Conservation (phyloP, 2,113 vertebrate genomes). For the Microtus montanus region DNA sequence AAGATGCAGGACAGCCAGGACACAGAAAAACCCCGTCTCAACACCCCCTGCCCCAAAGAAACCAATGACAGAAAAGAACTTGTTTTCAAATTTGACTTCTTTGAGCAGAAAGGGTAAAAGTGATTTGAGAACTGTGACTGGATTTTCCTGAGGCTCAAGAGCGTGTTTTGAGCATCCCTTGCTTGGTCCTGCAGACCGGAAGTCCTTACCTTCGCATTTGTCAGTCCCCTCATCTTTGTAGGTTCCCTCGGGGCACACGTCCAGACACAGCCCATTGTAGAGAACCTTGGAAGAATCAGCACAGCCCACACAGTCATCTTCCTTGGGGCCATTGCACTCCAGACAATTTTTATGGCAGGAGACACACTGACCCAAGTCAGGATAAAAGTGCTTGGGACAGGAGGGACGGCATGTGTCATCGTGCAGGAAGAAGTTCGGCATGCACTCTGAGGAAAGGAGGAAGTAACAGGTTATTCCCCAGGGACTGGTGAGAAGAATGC, state of each 20-base stretch:
- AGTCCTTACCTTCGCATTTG: slow-evolving; percentile 89
- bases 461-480: neutral
- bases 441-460: slow-evolving; percentile 86
- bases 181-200: rapidly evolving
- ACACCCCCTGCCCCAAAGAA: no score
- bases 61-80: neutral
- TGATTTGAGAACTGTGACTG: neutral
- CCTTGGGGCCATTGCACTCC: slow-evolving; percentile 88
- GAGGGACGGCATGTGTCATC: slow-evolving; percentile 85
- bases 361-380: slow-evolving; percentile 83
- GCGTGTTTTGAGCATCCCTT: neutral
- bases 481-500: neutral
- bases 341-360: slow-evolving; percentile 88
- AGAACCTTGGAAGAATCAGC: slow-evolving; percentile 64
- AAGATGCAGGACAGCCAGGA: neutral
- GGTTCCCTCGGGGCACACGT: slow-evolving; percentile 86
- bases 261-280: slow-evolving; percentile 87
- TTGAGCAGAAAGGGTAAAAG: neutral
- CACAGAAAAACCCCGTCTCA: neutral
- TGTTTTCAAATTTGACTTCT: neutral
- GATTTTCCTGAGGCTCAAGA: neutral
- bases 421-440: slow-evolving; percentile 86
- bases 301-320: slow-evolving; percentile 90
- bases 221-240: slow-evolving; percentile 83
- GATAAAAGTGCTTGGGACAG: slow-evolving; percentile 89